Base-by-base conservation (phyloP, 2,797 vertebrate species). In the Cygnus olor region DNA sequence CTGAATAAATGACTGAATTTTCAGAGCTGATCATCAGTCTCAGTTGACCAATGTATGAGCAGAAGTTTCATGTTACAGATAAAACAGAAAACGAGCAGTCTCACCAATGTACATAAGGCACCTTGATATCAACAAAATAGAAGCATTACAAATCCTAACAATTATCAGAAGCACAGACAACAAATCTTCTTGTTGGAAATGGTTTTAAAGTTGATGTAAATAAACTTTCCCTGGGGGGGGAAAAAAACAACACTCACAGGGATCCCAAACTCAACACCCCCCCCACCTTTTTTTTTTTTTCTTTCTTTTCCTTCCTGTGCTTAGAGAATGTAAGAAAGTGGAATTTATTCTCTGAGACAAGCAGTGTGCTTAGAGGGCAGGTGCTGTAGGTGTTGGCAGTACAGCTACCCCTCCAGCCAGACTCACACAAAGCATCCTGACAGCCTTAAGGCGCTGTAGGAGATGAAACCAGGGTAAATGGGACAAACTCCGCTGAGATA, bases 391-490 rank as follows among this genome's bases (percentile, higher is more conserved):
- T n/a, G 11, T 30, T 85, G 66, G 21, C 32, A 42, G 51, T 10
- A 76, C 14, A 60, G 25, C 44, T 18, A 12, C 5, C 14, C 24
- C 36, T 76, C 60, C 27, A 34, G 36, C 49, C 34, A 49, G 16
- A 77, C 53, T 30, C 3, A 14, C 24, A 47, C 22, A 58, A 65
- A 0, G 0, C 21, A 65, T 21, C 42, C 54, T 65, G 40, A 72
- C 47, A 85, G 60, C 45, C 30, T n/a, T 45, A 34, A 57, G 57
- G 20, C 69, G 83, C 49, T 0, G 0, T 16, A n/a, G 15, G 14
- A 90, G 40, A 78, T 3, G 32, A 2, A 69, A 28, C 14, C 36
- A 57, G n/a, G 32, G 16, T 6, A 89, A 94, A 80, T 4, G 27
- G 30, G 61, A 69, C 21, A 83, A 88, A 49, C 18, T 74, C 36